A percentile compares a stretch with the other conserved stretches of the same genome.
phyloP scores from a whole-genome alignment of 2,113 vertebrate genomes.

The Hystrix brachyura region DNA sequence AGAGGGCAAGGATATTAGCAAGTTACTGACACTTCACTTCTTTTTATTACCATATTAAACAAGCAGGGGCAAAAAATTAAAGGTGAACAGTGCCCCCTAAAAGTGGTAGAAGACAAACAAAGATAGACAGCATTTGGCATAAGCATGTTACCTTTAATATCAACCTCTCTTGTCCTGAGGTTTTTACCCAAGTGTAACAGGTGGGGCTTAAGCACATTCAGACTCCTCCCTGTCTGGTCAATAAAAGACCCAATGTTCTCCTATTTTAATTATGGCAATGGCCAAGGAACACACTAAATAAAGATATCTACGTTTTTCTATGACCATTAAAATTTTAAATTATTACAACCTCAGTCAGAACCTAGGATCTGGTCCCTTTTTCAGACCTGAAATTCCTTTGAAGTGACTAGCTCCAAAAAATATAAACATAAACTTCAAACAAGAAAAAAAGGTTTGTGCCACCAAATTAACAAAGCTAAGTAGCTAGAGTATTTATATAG shows the following conservation, averaged over 20 bases:
- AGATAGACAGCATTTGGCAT: not conserved
- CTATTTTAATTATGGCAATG: not conserved
- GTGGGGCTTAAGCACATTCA: not conserved
- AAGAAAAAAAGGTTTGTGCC: not conserved
- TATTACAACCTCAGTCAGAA: not conserved
- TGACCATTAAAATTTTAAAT: not conserved
- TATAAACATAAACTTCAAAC: not conserved
- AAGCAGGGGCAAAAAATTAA: not conserved
- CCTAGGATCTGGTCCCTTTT: not conserved
- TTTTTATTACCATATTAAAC: not conserved
- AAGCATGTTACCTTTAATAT: not conserved
- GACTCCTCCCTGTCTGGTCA: not conserved
- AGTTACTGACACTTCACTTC: not conserved
- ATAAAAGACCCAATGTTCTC: not conserved
- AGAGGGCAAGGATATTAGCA: not conserved
- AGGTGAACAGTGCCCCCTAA: not conserved
- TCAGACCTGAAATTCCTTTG: not conserved
- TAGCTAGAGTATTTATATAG: not conserved
- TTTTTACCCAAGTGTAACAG: not conserved
- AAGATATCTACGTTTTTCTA: not conserved
- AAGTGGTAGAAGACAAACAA: not conserved
- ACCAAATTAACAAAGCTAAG: not conserved
- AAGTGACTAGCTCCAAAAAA: not conserved
- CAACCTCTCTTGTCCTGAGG: not conserved
- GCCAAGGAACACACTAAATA: not conserved